Conservation (phyloP, 2,113 vertebrate species). For the Crotalus tigris region DNA sequence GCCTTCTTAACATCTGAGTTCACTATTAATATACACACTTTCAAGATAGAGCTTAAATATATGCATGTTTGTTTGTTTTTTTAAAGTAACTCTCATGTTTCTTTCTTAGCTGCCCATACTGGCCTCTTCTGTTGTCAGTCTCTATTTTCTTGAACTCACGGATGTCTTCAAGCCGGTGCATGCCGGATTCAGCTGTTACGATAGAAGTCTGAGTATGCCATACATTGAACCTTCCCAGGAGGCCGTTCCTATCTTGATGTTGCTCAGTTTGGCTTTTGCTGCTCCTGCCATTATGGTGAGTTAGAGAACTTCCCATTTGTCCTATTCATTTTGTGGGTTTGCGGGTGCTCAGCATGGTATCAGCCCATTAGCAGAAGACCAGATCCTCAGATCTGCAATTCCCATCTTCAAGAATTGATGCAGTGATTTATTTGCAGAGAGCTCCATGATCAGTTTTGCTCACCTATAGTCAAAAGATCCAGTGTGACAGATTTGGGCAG, state of each 20-base stretch:
- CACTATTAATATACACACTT: background rate
- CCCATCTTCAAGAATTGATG: background rate
- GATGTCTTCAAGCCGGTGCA: constrained; percentile 96
- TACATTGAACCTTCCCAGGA: constrained; percentile 94
- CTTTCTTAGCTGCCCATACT: constrained; percentile 89
- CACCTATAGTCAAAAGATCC: background rate
- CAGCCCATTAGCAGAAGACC: background rate
- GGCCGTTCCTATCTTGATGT: constrained; percentile 90
- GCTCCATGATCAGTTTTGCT: background rate
- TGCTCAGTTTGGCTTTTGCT: constrained; percentile 92
- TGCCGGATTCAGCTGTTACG: constrained; percentile 92
- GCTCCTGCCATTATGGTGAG: constrained; percentile 91
- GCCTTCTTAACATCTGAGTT: background rate
- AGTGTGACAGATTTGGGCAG: background rate
- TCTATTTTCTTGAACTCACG: constrained; percentile 98
- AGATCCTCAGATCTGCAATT: background rate
- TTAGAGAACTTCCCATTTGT: background rate
- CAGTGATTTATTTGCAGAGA: background rate
- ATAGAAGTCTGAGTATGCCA: constrained; percentile 94
- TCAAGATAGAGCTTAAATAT: background rate
- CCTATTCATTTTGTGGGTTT: background rate
- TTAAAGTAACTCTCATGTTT: constrained; percentile 40
- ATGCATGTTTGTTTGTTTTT: background rate
- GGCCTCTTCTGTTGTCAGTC: constrained; percentile 92
- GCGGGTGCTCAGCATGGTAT: background rate